Conservation (phyloP, 2,797 vertebrate genomes). For the Muraenolepis orangiensis region DNA sequence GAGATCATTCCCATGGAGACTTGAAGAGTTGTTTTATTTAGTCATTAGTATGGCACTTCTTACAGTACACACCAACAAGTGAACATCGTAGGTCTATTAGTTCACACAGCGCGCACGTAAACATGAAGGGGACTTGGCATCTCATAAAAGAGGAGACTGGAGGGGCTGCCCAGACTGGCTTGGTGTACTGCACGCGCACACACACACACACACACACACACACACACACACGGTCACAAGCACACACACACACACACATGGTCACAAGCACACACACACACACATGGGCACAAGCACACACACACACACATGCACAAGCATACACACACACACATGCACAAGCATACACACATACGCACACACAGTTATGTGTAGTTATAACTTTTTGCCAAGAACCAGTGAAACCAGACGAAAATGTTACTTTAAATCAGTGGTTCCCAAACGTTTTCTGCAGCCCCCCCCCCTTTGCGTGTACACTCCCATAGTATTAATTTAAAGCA, state of each 20-base stretch:
- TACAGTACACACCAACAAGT: slow-evolving; percentile 67
- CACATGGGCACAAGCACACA: neutral
- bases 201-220: neutral
- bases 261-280: neutral
- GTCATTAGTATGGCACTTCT: slow-evolving; percentile 74
- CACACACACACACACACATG: neutral
- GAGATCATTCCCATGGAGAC: neutral
- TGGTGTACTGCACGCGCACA: neutral
- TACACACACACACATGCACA: neutral
- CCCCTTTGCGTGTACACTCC: too few relatives aligned
- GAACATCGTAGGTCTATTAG: slow-evolving; percentile 52
- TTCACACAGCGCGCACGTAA: slow-evolving; percentile 44
- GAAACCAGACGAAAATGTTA: neutral
- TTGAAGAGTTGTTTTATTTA: slow-evolving; percentile 16
- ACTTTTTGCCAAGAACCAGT: neutral
- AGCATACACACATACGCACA: neutral
- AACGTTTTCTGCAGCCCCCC: too few relatives aligned
- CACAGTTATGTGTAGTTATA: too few relatives aligned
- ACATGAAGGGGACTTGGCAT: slow-evolving; percentile 28
- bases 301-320: neutral
- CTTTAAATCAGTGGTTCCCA: too few relatives aligned
- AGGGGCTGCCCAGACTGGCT: slow-evolving; percentile 13
- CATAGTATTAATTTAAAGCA: too few relatives aligned
- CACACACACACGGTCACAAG: neutral
- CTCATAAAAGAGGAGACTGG: slow-evolving; percentile 20